phyloP scores from a whole-genome alignment of 2,797 vertebrate species.

The Octomys mimax region DNA sequence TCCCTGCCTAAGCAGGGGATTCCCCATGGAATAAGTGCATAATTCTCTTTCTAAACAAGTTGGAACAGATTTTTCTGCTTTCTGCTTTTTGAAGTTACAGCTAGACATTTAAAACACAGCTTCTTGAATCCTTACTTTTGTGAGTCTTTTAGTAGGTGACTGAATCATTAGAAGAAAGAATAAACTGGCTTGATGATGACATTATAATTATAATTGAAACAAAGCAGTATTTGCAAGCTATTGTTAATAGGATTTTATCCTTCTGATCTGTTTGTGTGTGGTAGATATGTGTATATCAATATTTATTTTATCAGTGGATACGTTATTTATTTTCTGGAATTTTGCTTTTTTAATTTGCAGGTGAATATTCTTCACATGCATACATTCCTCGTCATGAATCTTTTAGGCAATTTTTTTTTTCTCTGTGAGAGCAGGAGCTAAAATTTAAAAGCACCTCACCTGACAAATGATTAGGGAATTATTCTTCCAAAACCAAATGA shows the following conservation, averaged over 20 bases:
- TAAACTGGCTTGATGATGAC: not conserved
- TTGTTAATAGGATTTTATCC: not conserved
- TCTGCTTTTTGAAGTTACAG: conserved; percentile 35
- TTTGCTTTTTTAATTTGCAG: not conserved
- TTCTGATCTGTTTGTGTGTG: conserved; percentile 5
- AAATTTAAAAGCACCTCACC: conserved; percentile 74
- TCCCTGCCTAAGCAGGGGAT: not conserved
- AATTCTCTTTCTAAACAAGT: conserved; percentile 42
- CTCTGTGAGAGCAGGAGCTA: conserved; percentile 59
- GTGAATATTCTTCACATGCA: conserved; percentile 37
- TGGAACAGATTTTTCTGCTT: conserved; percentile 51
- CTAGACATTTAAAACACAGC: not conserved
- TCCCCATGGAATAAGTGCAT: not conserved
- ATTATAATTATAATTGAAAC: conserved; percentile 21
- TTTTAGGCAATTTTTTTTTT: conserved; percentile 50
- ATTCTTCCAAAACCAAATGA: conserved; percentile 74
- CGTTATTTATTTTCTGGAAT: conserved; percentile 3
- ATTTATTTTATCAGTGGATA: conserved; percentile 40
- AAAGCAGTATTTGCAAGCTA: conserved; percentile 23
- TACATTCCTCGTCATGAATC: not conserved
- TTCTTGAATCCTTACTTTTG: conserved; percentile 23
- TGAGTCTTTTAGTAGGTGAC: not conserved
- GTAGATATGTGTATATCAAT: not conserved
- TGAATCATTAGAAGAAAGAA: conserved; percentile 51
- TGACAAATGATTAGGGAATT: conserved; percentile 66